These are phyloP conservation scores for Bombus consobrinus DNA, from an alignment of 1,140 invertebrate genomes.

Conservation along the genomic window DNA sequence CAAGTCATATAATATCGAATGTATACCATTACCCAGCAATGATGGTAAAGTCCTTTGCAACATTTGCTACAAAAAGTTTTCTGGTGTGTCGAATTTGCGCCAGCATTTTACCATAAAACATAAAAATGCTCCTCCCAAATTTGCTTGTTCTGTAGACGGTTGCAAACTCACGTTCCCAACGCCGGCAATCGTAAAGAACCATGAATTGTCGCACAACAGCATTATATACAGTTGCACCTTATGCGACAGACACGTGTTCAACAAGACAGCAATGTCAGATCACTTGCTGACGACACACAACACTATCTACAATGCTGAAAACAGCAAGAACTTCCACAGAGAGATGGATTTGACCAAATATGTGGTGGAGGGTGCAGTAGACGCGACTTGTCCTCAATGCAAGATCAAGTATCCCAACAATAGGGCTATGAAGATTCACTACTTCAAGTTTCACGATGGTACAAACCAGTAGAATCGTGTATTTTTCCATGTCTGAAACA, in stretches of 20 bases:
- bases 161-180: constrained; percentile 70
- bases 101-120: constrained; percentile 84
- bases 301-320: constrained; percentile 60
- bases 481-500: too few relatives aligned
- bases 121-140: constrained; percentile 42
- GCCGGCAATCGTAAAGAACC: constrained; percentile 53
- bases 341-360: constrained; percentile 74
- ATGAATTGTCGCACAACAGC: constrained; percentile 69
- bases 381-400: constrained; percentile 74
- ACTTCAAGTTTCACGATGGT: constrained; percentile 77
- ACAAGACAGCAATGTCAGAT: constrained; percentile 66
- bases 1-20: constrained; percentile 68
- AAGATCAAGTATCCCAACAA: constrained; percentile 80
- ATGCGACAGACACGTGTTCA: constrained; percentile 76
- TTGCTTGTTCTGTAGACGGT: constrained; percentile 57
- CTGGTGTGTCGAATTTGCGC: constrained; percentile 82
- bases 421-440: constrained; percentile 80
- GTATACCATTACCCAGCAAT: constrained; percentile 80
- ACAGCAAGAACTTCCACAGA: constrained; percentile 67
- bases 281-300: constrained; percentile 76
- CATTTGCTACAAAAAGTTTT: constrained; percentile 84
- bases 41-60: constrained; percentile 83
- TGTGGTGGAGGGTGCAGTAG: constrained; percentile 71
- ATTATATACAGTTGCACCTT: constrained; percentile 76
- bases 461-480: constrained; percentile 10